Percentiles rank a stretch among this genome's conserved stretches.
phyloP scores from a whole-genome alignment of 2,113 vertebrate species.

The Puffinus mauretanicus region DNA sequence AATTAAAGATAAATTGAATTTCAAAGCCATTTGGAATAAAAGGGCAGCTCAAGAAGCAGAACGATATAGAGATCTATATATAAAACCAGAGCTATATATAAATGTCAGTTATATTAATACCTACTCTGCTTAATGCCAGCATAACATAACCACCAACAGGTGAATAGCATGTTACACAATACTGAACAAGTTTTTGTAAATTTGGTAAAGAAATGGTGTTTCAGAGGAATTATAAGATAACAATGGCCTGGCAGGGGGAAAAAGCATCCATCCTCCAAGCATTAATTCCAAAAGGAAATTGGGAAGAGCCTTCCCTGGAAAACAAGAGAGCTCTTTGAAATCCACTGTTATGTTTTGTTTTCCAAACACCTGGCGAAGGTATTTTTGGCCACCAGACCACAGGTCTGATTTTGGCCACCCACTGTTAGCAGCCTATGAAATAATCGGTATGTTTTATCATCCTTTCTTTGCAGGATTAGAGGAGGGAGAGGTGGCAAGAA shows the following conservation, averaged over 20 bases:
- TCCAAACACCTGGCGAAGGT: background rate
- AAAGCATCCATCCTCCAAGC: background rate
- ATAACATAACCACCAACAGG: background rate
- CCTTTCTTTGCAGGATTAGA: background rate
- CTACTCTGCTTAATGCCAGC: background rate
- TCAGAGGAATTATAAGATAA: background rate
- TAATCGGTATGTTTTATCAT: background rate
- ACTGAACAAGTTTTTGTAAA: background rate
- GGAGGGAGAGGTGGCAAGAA: background rate
- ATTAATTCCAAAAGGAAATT: background rate
- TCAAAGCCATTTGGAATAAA: conserved; percentile 42
- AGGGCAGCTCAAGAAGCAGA: background rate
- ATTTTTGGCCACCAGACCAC: background rate
- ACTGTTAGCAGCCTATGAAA: background rate
- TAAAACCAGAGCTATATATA: background rate
- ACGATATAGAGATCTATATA: background rate
- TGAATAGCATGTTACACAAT: background rate
- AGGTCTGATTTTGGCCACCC: background rate
- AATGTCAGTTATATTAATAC: background rate
- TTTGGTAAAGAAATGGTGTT: background rate
- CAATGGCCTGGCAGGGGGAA: background rate
- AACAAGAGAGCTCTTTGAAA: background rate
- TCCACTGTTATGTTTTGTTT: background rate
- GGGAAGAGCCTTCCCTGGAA: background rate
- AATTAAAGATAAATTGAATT: conserved; percentile 57